Evolutionary conservation across 1,140 invertebrate genomes (phyloP).

Genomic region (Fopius arisanus): DNA sequence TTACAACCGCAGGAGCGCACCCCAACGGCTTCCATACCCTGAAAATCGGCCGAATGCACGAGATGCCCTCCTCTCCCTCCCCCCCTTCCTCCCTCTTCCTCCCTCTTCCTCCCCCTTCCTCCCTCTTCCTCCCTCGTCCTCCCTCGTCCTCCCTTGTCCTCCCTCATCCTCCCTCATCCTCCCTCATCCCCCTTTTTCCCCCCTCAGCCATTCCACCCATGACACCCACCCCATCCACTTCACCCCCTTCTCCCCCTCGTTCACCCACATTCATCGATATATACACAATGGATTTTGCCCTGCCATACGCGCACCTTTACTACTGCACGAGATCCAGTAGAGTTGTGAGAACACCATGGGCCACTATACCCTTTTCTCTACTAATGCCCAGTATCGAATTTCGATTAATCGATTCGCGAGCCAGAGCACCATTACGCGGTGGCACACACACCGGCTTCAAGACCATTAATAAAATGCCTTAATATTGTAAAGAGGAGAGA

Average conservation of each 20-base stretch:
- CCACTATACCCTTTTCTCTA: not conserved
- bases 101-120: too few species aligned
- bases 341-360: not conserved
- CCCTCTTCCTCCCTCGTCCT: too few species aligned
- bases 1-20: slow-evolving; percentile 36
- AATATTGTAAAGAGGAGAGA: slow-evolving; percentile 52
- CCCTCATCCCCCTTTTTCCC: too few species aligned
- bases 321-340: not conserved
- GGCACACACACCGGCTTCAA: slow-evolving; percentile 34
- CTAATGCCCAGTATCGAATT: slow-evolving; percentile 55
- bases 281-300: not conserved
- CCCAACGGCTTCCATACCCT: not conserved
- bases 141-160: too few species aligned
- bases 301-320: not conserved
- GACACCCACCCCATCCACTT: too few species aligned
- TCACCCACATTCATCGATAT: not conserved
- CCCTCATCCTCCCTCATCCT: too few species aligned
- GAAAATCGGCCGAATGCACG: not conserved
- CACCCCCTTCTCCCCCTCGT: too few species aligned
- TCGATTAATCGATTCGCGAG: slow-evolving; percentile 59
- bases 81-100: too few species aligned
- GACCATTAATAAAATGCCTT: slow-evolving; percentile 59
- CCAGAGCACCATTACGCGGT: slow-evolving; percentile 45
- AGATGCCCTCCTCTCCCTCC: not conserved
- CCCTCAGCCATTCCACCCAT: too few species aligned